Evolutionary conservation across 2,888 invertebrate genomes (phyloP), one percentile per base, ranked within the genome.

Genomic region (Troides aeacus): DNA sequence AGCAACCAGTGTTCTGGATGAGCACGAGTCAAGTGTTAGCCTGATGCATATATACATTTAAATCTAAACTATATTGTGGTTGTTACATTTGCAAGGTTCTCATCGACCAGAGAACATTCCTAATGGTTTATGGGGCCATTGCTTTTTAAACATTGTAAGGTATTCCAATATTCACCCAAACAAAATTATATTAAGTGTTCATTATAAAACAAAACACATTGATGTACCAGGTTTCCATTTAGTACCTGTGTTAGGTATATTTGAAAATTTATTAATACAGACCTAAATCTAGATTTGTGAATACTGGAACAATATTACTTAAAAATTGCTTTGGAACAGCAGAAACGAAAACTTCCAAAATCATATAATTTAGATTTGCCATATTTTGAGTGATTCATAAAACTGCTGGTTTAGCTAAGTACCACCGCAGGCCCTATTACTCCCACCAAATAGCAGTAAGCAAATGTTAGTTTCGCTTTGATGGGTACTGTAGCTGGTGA

Each of bases 111-210:
- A 81, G 81, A 86, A 85, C 84, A 84, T 80, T 77, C 79, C 79
- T 81, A 83, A 77, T 78, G 81, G 83, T 84, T 80, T 80, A 79
- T 81, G 78, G 78, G 84, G 82, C 89, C 90, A 90, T 92, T 90
- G 89, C 89, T 81, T 78, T 81, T 72, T 78, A 77, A 76, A 74
- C 74, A 74, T 72, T 66, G 63, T 72, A 72, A 69, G 76, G 72
- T 78, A 85, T 89, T 89, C 91, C 91, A 91, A 87, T 90, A 90
- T 90, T 89, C 90, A 90, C 88, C 79, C 70, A 39, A 64, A 64
- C 57, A 24, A 57, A 39, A 39, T 10, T 10, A 8, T 39, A 10
- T 10, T 10, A 39, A 8, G 39, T 8, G 8, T 39, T 39, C 39
- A 10, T 39, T 39, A 39, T 39, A 39, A 39, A 39, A 39, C 39